phyloP scores from a whole-genome alignment of 1,140 invertebrate genomes.

The Trichomalopsis sarcophagae region DNA sequence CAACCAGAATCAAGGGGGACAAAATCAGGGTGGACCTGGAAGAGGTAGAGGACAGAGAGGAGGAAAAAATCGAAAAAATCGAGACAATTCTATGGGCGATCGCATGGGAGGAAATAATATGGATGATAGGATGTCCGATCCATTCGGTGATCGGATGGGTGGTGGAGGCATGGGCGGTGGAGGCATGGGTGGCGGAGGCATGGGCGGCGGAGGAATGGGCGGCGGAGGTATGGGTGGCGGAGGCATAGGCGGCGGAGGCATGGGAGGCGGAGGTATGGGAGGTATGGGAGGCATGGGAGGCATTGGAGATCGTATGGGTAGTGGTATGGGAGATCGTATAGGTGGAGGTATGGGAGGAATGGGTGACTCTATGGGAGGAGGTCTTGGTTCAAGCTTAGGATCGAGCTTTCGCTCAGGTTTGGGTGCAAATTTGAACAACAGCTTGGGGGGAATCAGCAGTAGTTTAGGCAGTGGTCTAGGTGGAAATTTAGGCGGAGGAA shows the following conservation, averaged over 20 bases:
- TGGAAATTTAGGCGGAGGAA: constrained; percentile 38
- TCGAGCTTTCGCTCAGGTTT: constrained; percentile 39
- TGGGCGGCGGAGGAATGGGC: constrained; percentile 49
- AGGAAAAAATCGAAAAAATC: constrained; percentile 46
- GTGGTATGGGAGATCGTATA: constrained; percentile 43
- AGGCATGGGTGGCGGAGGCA: constrained; percentile 47
- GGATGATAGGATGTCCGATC: constrained; percentile 38
- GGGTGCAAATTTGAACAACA: constrained; percentile 45
- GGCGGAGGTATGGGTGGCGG: constrained; percentile 45
- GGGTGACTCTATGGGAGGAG: constrained; percentile 38
- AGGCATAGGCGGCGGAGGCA: constrained; percentile 15
- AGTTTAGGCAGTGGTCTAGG: constrained; percentile 52
- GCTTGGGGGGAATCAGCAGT: constrained; percentile 48
- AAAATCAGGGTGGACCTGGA: constrained; percentile 36
- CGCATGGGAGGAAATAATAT: constrained; percentile 16
- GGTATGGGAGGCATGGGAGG: constrained; percentile 47
- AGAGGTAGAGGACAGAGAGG: constrained; percentile 40
- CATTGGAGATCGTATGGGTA: constrained; percentile 9
- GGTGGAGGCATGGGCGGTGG: constrained; percentile 42
- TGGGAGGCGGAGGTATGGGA: constrained; percentile 44
- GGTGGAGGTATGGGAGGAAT: constrained; percentile 45
- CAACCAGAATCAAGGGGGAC: constrained; percentile 33
- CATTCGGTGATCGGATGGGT: constrained; percentile 53
- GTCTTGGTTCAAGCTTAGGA: constrained; percentile 43
- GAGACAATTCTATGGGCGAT: constrained; percentile 32